phyloP scores from a whole-genome alignment of 2,797 vertebrate genomes.

The Coregonus ussuriensis region DNA sequence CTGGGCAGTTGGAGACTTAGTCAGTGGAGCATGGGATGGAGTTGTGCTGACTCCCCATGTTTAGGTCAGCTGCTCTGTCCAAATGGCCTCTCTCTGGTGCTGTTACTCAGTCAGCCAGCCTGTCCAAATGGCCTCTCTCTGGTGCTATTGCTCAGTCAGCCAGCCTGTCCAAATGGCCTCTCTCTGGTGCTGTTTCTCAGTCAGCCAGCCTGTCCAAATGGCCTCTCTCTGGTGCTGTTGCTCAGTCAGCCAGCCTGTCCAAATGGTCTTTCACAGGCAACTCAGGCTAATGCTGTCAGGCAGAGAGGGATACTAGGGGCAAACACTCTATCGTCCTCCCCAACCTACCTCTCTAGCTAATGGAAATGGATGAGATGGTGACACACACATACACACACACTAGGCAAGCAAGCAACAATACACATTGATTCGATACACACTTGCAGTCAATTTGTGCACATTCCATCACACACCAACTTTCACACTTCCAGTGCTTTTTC shows the following conservation, averaged over 20 bases:
- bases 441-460: background rate
- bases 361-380: background rate
- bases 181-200: background rate
- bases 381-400: background rate
- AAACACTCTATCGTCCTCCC: background rate
- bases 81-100: slow-evolving; percentile 21
- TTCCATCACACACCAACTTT: background rate
- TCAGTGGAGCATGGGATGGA: slow-evolving; percentile 39
- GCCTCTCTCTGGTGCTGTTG: slow-evolving; percentile 30
- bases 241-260: slow-evolving; percentile 35
- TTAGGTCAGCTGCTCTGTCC: slow-evolving; percentile 57
- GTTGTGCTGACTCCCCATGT: slow-evolving; percentile 50
- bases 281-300: slow-evolving; percentile 31
- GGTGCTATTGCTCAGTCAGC: slow-evolving; percentile 33
- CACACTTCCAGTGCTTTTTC: background rate
- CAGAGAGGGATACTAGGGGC: slow-evolving; percentile 11
- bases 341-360: background rate
- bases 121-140: slow-evolving; percentile 11
- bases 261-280: slow-evolving; percentile 33
- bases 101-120: too few species aligned
- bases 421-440: background rate
- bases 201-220: too few species aligned
- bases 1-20: slow-evolving; percentile 15
- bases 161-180: slow-evolving; percentile 38
- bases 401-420: background rate